Conservation (phyloP, 2,888 invertebrate genomes). For the Epicampocera succincta region DNA sequence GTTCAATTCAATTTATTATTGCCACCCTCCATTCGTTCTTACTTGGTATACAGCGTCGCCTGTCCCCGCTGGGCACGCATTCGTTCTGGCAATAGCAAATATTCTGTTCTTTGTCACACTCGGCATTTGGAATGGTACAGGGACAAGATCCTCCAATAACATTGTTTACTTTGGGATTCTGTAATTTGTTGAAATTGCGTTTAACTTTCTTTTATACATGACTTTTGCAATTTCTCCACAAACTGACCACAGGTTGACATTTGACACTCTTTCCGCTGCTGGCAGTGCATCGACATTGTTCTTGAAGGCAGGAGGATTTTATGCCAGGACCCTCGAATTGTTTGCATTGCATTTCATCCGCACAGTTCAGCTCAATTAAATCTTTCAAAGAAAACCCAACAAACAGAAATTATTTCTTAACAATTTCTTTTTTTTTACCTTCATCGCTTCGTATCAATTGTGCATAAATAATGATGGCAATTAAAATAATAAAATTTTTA, state of each 20-base stretch:
- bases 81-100: conserved; percentile 75
- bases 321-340: conserved; percentile 71
- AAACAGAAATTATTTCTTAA: too few relatives aligned
- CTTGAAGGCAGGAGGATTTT: conserved; percentile 72
- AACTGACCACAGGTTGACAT: conserved; percentile 75
- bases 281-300: conserved; percentile 73
- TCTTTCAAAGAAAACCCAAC: conserved; percentile 61
- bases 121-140: conserved; percentile 74
- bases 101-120: conserved; percentile 72
- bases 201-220: too few relatives aligned
- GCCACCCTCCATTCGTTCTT: conserved; percentile 69
- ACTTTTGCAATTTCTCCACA: too few relatives aligned
- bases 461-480: conserved; percentile 2
- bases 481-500: conserved; percentile 34
- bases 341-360: conserved; percentile 72
- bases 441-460: conserved; percentile 21
- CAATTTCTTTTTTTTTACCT: conserved; percentile 41
- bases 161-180: conserved; percentile 74
- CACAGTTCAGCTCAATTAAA: conserved; percentile 75
- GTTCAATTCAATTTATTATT: background rate
- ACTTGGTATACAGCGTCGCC: conserved; percentile 76
- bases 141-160: conserved; percentile 78
- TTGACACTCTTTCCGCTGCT: conserved; percentile 62
- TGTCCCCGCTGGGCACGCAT: conserved; percentile 75
- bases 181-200: conserved; percentile 1